Base-by-base conservation (phyloP, 2,888 invertebrate species). In the Agonopterix arenella region DNA sequence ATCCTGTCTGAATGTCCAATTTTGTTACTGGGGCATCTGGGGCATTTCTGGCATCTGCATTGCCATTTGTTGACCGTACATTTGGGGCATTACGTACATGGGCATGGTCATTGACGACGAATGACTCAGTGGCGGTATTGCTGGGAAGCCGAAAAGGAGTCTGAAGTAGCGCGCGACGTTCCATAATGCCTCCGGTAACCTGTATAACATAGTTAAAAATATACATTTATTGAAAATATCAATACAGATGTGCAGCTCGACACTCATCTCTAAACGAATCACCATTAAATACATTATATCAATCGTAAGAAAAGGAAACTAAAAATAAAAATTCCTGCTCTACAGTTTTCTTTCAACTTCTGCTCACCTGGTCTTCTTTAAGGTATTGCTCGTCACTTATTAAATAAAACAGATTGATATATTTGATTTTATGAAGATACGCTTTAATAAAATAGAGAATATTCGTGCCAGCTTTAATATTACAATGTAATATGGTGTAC, bases 101-200 rank as follows among this genome's bases (percentile, higher is more conserved):
- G 89, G 88, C 80, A 86, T 84, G 51, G 76, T 66, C 84, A 88
- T 84, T 46, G 84, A 72, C 56, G 74, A 77, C 44, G 74, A 74
- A 53, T 72, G 64, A 63, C 68, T 84, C 76, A 89, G 67, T 70
- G 85, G 55, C 60, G 76, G 73, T 40, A 40, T 66, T 70, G 85
- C 28, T 70, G 85, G 79, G 71, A 84, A 58, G 70, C 86, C 85
- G 76, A 88, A 83, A 70, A 89, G 73, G 81, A 76, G 60, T 82
- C 76, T 85, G 89, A 85, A 80, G 89, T 82, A 82, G 80, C 82
- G 80, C 83, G 88, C 82, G 89, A 88, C 71, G 80, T 80, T 79
- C 88, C 86, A 83, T 88, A 90, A 70, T 72, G 89, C 80, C 86
- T 80, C 84, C 81, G 89, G 82, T 74, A 82, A 73, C 90, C 90